Evolutionary conservation across 2,888 invertebrate species (phyloP).

Genomic region (Dolichomitus sp.): DNA sequence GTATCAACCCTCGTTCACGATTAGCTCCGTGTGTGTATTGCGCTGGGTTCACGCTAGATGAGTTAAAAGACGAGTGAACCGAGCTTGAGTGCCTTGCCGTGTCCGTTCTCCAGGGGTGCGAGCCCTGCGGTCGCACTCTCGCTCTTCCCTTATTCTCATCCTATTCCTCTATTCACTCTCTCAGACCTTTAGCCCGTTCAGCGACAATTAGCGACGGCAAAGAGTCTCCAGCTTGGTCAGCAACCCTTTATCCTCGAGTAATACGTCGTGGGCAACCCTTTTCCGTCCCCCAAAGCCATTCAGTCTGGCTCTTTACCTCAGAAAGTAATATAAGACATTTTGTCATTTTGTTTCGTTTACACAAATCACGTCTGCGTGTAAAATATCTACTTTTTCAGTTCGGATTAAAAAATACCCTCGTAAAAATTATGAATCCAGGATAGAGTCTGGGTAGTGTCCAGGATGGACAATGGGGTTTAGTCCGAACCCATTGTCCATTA

Average conservation of each 20-base stretch:
- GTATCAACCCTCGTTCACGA: conserved; percentile 43
- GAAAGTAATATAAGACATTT: conserved; percentile 5
- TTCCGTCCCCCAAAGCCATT: conserved; percentile 33
- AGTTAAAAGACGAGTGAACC: conserved; percentile 82
- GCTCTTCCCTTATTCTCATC: conserved; percentile 55
- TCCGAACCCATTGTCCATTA: no score
- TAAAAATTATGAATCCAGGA: no score
- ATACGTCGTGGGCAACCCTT: conserved; percentile 46
- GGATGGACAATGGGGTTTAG: no score
- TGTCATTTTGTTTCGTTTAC: background rate
- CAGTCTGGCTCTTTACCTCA: background rate
- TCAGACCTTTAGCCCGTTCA: conserved; percentile 66
- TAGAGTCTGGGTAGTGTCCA: no score
- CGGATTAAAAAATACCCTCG: background rate
- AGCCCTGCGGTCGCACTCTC: conserved; percentile 73
- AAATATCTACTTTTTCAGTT: background rate
- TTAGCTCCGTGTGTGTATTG: conserved; percentile 57
- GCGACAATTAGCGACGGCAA: conserved; percentile 76
- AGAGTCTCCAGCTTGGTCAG: conserved; percentile 48
- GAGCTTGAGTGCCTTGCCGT: conserved; percentile 84
- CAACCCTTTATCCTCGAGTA: conserved; percentile 60
- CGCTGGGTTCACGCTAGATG: conserved; percentile 75
- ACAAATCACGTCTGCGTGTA: background rate
- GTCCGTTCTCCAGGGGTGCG: conserved; percentile 75
- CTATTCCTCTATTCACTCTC: conserved; percentile 22